A percentile compares a stretch with the other conserved stretches of the same genome.
These are phyloP conservation scores for Chromoteleia sp. DNA, from an alignment of 2,888 invertebrate genomes.

Conservation along the genomic window DNA sequence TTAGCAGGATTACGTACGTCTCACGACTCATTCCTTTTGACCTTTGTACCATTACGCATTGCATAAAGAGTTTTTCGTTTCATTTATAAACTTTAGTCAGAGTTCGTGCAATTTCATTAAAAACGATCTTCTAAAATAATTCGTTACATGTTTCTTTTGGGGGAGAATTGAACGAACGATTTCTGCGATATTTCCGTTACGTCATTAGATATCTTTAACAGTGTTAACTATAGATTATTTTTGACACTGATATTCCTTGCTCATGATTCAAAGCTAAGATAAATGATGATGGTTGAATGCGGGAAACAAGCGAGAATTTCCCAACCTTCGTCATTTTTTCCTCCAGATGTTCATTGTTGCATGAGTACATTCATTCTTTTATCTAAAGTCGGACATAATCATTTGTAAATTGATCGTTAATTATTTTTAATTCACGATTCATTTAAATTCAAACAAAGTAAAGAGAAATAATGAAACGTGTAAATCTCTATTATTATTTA, in stretches of 20 bases:
- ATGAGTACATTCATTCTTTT: constrained; percentile 5
- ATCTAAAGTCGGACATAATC: background rate
- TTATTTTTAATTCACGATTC: background rate
- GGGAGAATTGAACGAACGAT: too few species aligned
- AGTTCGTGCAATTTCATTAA: too few species aligned
- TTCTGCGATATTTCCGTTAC: background rate
- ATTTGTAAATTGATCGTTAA: background rate
- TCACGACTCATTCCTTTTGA: background rate
- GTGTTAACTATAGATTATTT: constrained; percentile 6
- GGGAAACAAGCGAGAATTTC: background rate
- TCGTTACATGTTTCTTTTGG: too few species aligned
- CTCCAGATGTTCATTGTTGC: constrained; percentile 17
- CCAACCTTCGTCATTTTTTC: constrained; percentile 36
- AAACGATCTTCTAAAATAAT: too few species aligned
- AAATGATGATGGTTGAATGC: constrained; percentile 7
- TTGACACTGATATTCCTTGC: constrained; percentile 22
- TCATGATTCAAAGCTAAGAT: constrained; percentile 32
- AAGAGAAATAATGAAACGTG: background rate
- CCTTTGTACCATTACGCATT: too few species aligned
- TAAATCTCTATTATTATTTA: background rate
- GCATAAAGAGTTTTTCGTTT: too few species aligned
- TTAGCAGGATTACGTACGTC: constrained; percentile 2
- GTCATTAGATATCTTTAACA: background rate
- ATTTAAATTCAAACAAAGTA: background rate
- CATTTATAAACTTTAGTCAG: too few species aligned